A percentile compares a stretch with the other conserved stretches of the same genome.
These are phyloP conservation scores for Planiliza haematocheilus DNA, from an alignment of 2,113 vertebrate species.

Conservation along the genomic window DNA sequence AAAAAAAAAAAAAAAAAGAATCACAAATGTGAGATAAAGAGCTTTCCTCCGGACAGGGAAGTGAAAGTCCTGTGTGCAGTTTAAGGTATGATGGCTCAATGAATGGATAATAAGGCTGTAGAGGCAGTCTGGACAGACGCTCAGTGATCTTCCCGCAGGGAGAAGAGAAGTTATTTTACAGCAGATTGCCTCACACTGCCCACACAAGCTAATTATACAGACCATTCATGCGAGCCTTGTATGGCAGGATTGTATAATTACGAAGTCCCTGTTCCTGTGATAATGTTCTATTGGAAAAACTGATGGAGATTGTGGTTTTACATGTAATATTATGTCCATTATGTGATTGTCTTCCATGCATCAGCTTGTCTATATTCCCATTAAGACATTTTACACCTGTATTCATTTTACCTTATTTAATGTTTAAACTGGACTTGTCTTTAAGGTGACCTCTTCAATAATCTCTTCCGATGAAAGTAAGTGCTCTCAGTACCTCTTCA, in stretches of 20 bases:
- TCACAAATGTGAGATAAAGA: too few relatives aligned
- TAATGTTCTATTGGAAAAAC: conserved; percentile 53
- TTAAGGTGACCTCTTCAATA: conserved; percentile 17
- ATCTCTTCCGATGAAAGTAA: conserved; percentile 21
- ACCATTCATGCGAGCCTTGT: conserved; percentile 75
- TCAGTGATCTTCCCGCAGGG: conserved; percentile 67
- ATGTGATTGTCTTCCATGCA: conserved; percentile 16
- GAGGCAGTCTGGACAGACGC: conserved; percentile 70
- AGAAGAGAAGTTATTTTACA: conserved; percentile 73
- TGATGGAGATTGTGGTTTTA: conserved; percentile 61
- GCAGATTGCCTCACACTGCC: conserved; percentile 76
- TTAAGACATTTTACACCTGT: conserved; percentile 12
- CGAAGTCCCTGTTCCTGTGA: conserved; percentile 56
- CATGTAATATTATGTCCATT: conserved; percentile 39
- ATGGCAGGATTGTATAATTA: conserved; percentile 72
- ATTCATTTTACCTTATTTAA: conserved; percentile 12
- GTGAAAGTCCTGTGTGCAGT: conserved; percentile 28
- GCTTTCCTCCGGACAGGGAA: conserved; percentile 26
- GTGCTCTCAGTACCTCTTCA: conserved; percentile 7
- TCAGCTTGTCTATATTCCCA: conserved; percentile 17
- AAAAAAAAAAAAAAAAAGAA: conserved; percentile 32
- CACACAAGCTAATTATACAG: conserved; percentile 78
- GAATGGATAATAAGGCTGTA: conserved; percentile 65
- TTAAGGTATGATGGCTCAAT: conserved; percentile 49
- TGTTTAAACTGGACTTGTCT: conserved; percentile 25